Percentiles rank a stretch among this genome's conserved stretches.
These are phyloP conservation scores for Graptemys geographica DNA, from an alignment of 2,797 vertebrate species.

Conservation along the genomic window DNA sequence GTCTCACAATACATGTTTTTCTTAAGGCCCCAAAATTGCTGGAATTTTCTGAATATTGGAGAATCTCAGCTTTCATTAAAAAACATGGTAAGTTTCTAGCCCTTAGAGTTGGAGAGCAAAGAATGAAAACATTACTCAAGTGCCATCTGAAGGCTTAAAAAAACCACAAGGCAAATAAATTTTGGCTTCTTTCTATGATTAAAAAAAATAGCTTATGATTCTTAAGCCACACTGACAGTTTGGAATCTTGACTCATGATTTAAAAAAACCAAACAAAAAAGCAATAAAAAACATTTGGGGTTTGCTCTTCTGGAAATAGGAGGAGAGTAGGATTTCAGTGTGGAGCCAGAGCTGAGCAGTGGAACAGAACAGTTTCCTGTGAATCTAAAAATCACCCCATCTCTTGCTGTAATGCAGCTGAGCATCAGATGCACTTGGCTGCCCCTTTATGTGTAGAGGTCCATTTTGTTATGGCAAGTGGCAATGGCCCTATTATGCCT, in stretches of 20 bases:
- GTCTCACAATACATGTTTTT: not conserved
- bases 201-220: not conserved
- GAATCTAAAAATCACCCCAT: not conserved
- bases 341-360: not conserved
- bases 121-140: not conserved
- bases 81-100: not conserved
- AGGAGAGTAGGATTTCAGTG: not conserved
- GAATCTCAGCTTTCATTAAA: not conserved
- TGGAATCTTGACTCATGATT: not conserved
- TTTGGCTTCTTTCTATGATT: too few relatives aligned
- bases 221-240: not conserved
- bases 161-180: not conserved
- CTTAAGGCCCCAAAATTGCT: not conserved
- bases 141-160: not conserved
- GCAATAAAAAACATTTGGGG: not conserved
- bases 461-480: not conserved
- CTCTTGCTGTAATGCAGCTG: not conserved
- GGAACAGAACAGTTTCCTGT: not conserved
- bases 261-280: not conserved
- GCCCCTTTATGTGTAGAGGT: not conserved
- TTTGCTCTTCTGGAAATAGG: not conserved
- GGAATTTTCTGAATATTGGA: not conserved
- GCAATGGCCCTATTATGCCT: not conserved
- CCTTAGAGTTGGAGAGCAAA: not conserved
- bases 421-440: not conserved